Base-by-base conservation (phyloP, 1,140 invertebrate genomes). In the Paraescarpia echinospica region DNA sequence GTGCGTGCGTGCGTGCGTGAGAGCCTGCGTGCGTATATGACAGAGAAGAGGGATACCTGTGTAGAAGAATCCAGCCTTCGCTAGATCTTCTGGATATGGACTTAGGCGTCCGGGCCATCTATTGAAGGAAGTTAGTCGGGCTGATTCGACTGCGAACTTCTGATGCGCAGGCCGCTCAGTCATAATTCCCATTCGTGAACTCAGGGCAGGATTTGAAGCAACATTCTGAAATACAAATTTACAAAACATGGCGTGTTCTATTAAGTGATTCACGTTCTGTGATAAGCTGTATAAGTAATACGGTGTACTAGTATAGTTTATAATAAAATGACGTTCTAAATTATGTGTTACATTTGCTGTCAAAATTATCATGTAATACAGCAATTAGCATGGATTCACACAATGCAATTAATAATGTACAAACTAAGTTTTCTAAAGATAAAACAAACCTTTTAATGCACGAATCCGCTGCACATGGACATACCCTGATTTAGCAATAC, bases 1-100 rank as follows among this genome's bases (percentile, higher is more conserved):
- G n/a, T n/a, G n/a, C n/a, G n/a, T n/a, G n/a, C n/a, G n/a, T n/a
- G n/a, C n/a, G n/a, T n/a, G n/a, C n/a, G n/a, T n/a, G n/a, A n/a
- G n/a, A n/a, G n/a, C n/a, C n/a, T n/a, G n/a, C n/a, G n/a, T n/a
- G n/a, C n/a, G n/a, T n/a, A n/a, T n/a, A n/a, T n/a, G n/a, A 89
- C 34, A 89, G n/a, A 31, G 89, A 33, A 89, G n/a, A 27, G n/a
- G 34, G 89, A 97, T 97, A 77, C 97, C 97, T 96, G 94, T 93
- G 92, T 94, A 95, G 89, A 93, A 94, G 90, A 95, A 94, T 33
- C 95, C 92, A 31, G 90, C 92, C 33, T 59, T 33, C n/a, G 91
- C 92, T 31, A 93, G 77, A 35, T 34, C 91, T 33, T 92, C 34
- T 5, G 90, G 92, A 77, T 4, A 22, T 35, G 22, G 14, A 1